phyloP scores from a whole-genome alignment of 2,113 vertebrate species.

The Campylomormyrus tamandua region DNA sequence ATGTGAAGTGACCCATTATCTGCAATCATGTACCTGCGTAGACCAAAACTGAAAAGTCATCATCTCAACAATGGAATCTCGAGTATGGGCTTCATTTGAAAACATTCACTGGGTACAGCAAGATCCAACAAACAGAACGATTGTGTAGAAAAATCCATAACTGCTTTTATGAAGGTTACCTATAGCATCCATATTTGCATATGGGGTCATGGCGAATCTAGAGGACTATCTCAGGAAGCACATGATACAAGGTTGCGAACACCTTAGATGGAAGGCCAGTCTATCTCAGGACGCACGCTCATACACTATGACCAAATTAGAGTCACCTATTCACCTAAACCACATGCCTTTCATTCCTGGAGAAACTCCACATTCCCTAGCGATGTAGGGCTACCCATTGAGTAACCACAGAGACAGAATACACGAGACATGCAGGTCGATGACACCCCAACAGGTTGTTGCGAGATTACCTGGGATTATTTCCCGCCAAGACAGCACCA shows the following conservation, averaged over 20 bases:
- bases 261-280: neutral
- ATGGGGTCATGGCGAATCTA: neutral
- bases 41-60: neutral
- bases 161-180: neutral
- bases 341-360: neutral
- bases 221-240: neutral
- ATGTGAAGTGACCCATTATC: conserved; percentile 80
- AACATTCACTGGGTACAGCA: neutral
- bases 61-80: neutral
- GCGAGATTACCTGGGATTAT: conserved; percentile 60
- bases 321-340: neutral
- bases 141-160: neutral
- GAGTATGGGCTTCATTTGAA: neutral
- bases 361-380: neutral
- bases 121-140: neutral
- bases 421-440: neutral
- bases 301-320: neutral
- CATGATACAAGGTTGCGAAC: neutral
- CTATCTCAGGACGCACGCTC: neutral
- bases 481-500: conserved; percentile 69
- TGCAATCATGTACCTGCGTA: conserved; percentile 65
- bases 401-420: neutral
- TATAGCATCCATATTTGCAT: neutral
- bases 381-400: neutral
- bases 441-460: neutral